These are phyloP conservation scores for Centropus unirufus DNA, from an alignment of 2,113 vertebrate genomes.

Conservation along the genomic window DNA sequence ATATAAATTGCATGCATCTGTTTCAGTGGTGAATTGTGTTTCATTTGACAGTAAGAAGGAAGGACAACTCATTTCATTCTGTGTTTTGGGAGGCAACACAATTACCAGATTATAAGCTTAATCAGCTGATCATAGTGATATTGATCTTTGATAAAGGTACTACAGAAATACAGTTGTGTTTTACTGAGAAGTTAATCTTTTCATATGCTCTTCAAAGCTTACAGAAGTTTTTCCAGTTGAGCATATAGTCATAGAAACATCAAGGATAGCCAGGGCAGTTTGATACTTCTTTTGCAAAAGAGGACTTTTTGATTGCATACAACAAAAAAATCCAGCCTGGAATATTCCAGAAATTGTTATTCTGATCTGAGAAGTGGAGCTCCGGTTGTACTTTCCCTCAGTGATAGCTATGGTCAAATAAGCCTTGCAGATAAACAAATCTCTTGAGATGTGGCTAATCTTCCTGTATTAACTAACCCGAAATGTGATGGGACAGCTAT, in stretches of 20 bases:
- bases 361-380: not conserved
- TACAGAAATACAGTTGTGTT: not conserved
- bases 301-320: not conserved
- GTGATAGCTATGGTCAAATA: not conserved
- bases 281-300: not conserved
- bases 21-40: not conserved
- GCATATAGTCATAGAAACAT: accelerated
- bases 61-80: not conserved
- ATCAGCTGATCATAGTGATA: not conserved
- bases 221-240: not conserved
- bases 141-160: not conserved
- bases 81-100: not conserved
- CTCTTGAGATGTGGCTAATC: not conserved
- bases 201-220: not conserved
- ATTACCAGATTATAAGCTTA: not conserved
- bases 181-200: not conserved
- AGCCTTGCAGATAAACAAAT: not conserved
- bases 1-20: not conserved
- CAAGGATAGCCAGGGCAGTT: not conserved
- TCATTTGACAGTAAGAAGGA: not conserved
- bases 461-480: not conserved
- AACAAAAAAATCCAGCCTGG: not conserved
- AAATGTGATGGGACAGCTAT: slow-evolving; percentile 40
- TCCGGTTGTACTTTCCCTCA: not conserved
- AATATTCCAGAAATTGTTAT: not conserved